phyloP scores from a whole-genome alignment of 2,113 vertebrate genomes.

The Copsychus sechellarum region DNA sequence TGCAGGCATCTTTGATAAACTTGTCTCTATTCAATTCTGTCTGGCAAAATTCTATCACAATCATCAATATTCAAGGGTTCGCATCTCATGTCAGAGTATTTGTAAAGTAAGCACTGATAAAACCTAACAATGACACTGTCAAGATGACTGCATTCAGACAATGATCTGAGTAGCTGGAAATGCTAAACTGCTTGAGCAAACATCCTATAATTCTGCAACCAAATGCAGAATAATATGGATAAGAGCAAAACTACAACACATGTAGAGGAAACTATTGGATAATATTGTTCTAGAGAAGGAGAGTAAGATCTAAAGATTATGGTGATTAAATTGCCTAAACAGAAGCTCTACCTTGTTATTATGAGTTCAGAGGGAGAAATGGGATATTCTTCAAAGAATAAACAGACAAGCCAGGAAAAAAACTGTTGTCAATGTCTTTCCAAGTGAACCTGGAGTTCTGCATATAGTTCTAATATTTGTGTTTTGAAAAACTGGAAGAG shows the following conservation, averaged over 20 bases:
- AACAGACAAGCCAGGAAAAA: background rate
- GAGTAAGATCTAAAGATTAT: background rate
- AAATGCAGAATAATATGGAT: background rate
- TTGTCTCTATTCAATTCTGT: background rate
- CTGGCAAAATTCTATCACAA: background rate
- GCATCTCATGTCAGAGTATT: background rate
- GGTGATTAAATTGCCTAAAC: background rate
- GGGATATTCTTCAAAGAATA: background rate
- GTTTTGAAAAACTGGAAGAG: background rate
- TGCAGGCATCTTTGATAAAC: background rate
- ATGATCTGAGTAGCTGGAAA: background rate
- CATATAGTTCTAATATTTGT: background rate
- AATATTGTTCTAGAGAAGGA: background rate
- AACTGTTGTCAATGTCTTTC: background rate
- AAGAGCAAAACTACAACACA: background rate
- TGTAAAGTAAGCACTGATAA: background rate
- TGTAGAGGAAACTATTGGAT: background rate
- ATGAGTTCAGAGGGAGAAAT: background rate
- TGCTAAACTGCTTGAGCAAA: background rate
- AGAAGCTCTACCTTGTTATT: background rate
- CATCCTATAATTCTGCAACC: background rate
- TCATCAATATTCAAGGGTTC: background rate
- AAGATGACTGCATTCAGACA: background rate
- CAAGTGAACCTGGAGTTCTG: background rate
- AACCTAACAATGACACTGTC: background rate